Evolutionary conservation across 2,797 vertebrate species (phyloP), one percentile per base, ranked within the genome.

Genomic region (Cynopterus sphinx): DNA sequence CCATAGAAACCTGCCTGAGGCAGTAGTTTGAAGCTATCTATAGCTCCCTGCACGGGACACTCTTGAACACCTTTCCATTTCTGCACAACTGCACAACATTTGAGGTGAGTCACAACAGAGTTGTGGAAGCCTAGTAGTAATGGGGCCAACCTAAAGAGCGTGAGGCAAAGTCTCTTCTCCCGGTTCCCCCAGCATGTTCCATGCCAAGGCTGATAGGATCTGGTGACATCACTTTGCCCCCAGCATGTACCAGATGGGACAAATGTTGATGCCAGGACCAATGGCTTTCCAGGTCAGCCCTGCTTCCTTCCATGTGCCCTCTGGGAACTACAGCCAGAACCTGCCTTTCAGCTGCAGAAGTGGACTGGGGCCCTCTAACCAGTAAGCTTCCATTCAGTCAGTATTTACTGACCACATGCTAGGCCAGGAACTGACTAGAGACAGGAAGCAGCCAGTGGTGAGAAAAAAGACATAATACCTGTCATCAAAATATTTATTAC

Each of bases 191-290:
- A 19, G 77, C 16, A 31, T 81, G 33, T 41, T 28, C 53, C 24
- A 28, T 36, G 31, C 43, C 0, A 17, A 90, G 22, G 16, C 17
- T 63, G 10, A 17, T 6, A 1, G 22, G 41, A 8, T 39, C 49
- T 81, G 15, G 9, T 24, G 61, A 51, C 1, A 5, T 9, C 0
- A 5, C 28, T 15, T 57, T 57, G 36, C 13, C 16, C 39, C 4
- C 1, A 6, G 13, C 6, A 31, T 9, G 33, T 41, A 16, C 36
- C 7, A 15, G 10, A 49, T 1, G 4, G 43, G 24, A 2, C 0
- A 33, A 22, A 24, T n/a, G 9, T 19, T 39, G 17, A 21, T 53
- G 36, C 3, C 4, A 39, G 63, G 4, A 8, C 24, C 36, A 4
- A 36, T 9, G 26, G 68, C 31, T 41, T 53, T 7, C 3, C 16